Conservation (phyloP, 2,113 vertebrate genomes). For the Choloepus hoffmanni region DNA sequence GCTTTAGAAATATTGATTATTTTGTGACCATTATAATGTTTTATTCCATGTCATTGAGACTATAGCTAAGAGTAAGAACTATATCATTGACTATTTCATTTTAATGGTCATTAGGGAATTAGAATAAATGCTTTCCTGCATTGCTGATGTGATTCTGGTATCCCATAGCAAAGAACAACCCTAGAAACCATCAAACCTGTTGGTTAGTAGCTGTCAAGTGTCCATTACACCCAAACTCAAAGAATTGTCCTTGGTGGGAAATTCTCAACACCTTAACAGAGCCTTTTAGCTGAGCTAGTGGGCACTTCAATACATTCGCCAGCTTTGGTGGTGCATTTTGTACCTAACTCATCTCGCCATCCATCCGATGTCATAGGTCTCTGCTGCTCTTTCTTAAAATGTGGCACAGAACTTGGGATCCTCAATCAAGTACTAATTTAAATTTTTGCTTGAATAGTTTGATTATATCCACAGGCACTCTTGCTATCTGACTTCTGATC, state of each 20-base stretch:
- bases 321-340: not conserved
- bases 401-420: not conserved
- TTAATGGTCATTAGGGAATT: not conserved
- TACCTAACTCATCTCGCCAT: not conserved
- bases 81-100: not conserved
- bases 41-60: not conserved
- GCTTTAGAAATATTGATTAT: conserved; percentile 24
- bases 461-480: not conserved
- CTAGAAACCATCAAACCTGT: not conserved
- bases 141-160: not conserved
- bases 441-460: not conserved
- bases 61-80: not conserved
- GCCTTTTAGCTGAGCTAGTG: not conserved
- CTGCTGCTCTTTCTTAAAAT: not conserved
- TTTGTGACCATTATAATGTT: not conserved
- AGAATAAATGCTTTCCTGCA: not conserved
- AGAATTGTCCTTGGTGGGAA: not conserved
- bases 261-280: not conserved
- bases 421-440: not conserved
- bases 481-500: not conserved
- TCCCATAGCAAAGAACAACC: not conserved
- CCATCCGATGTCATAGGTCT: not conserved
- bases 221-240: not conserved
- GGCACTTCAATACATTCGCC: not conserved
- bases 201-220: not conserved